Percentiles rank a stretch among this genome's conserved stretches.
Conservation (phyloP, 2,797 vertebrate genomes). For the Anisognathus igniventris region DNA sequence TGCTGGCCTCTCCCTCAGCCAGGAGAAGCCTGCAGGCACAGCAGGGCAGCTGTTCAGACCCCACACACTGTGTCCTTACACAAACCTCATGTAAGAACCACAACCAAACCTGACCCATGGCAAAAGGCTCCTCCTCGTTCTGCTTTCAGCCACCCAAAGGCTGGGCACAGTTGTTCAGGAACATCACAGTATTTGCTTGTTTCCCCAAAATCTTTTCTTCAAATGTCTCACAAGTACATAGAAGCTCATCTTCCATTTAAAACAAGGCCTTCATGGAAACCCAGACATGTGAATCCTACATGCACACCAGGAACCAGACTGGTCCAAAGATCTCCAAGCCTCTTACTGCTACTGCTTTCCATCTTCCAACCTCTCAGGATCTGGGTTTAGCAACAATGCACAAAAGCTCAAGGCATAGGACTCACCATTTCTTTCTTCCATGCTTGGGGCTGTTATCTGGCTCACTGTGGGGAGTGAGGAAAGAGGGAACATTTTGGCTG, state of each 20-base stretch:
- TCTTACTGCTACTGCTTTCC: neutral
- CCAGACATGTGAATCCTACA: neutral
- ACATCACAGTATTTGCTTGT: neutral
- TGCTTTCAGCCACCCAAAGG: neutral
- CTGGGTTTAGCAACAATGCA: neutral
- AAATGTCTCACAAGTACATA: neutral
- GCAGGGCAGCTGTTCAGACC: neutral
- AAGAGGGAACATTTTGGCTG: neutral
- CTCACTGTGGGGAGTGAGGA: neutral
- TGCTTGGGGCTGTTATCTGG: neutral
- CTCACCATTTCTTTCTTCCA: neutral
- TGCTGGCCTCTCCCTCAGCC: neutral
- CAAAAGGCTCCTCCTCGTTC: neutral
- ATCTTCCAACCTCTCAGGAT: neutral
- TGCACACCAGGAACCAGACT: rapidly evolving
- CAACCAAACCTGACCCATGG: neutral
- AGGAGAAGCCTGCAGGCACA: neutral
- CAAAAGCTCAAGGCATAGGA: neutral
- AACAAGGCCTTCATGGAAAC: neutral
- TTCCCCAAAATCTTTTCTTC: neutral
- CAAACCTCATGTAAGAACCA: neutral
- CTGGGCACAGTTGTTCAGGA: neutral
- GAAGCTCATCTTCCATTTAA: neutral
- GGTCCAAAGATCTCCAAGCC: neutral
- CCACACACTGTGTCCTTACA: neutral